Conservation (phyloP, 2,888 invertebrate species). For the Andrena flavipes region DNA sequence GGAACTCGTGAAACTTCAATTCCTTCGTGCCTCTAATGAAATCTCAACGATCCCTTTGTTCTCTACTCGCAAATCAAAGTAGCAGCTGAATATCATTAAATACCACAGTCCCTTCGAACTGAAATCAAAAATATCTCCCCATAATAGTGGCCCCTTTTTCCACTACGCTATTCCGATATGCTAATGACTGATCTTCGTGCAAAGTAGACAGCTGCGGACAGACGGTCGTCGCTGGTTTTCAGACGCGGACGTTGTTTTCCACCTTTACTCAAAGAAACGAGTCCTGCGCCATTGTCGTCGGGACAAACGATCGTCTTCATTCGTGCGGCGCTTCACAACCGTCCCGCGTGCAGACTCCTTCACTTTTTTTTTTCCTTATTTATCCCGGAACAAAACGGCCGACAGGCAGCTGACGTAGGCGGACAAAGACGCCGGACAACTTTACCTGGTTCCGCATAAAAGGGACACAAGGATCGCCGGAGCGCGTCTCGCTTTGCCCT, state of each 20-base stretch:
- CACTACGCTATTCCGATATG: too few species aligned
- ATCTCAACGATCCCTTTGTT: too few species aligned
- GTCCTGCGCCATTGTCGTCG: slow-evolving; percentile 60
- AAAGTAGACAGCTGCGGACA: too few species aligned
- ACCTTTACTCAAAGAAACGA: slow-evolving; percentile 30
- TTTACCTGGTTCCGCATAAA: slow-evolving; percentile 66
- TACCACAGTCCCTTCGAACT: too few species aligned
- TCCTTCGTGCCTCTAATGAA: background rate
- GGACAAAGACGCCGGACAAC: slow-evolving; percentile 71
- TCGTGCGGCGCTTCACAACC: slow-evolving; percentile 58
- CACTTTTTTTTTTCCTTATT: slow-evolving; percentile 70
- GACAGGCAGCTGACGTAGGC: slow-evolving; percentile 70
- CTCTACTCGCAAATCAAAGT: too few species aligned
- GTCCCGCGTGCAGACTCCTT: slow-evolving; percentile 65
- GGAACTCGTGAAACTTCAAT: slow-evolving; percentile 10
- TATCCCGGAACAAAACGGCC: slow-evolving; percentile 64
- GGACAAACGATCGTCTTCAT: slow-evolving; percentile 70
- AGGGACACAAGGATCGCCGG: slow-evolving; percentile 62
- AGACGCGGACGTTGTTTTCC: slow-evolving; percentile 48
- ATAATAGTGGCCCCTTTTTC: too few species aligned
- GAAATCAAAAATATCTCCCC: too few species aligned
- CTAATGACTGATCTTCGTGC: too few species aligned
- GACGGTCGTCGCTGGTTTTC: background rate
- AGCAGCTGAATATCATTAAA: too few species aligned
- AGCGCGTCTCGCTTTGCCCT: slow-evolving; percentile 47